Conservation (phyloP, 2,888 invertebrate species). For the Calliphora vomitoria region DNA sequence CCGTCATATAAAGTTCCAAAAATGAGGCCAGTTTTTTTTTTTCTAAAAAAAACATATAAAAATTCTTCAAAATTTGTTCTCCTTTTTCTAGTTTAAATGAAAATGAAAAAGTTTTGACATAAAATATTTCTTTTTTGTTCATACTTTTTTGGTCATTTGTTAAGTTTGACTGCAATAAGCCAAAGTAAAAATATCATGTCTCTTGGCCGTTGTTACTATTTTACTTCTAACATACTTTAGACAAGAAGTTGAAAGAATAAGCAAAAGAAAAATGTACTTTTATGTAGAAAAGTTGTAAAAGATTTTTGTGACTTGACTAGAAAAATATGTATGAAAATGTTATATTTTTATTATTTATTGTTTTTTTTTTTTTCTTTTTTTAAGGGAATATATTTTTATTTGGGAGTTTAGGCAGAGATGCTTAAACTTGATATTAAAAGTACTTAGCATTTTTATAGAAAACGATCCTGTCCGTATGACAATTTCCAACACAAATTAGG, state of each 20-base stretch:
- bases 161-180: slow-evolving; percentile 69
- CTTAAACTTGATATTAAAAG: no score
- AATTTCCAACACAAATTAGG: no score
- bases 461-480: no score
- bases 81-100: not conserved
- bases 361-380: not conserved
- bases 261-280: slow-evolving; percentile 3
- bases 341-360: slow-evolving; percentile 21
- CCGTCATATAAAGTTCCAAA: no score
- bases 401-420: not conserved
- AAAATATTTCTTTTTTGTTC: slow-evolving; percentile 32
- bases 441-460: no score
- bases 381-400: not conserved
- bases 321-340: not conserved
- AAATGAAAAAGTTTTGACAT: slow-evolving; percentile 52
- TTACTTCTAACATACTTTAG: slow-evolving; percentile 27
- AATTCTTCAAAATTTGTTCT: not conserved
- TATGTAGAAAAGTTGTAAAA: slow-evolving; percentile 38
- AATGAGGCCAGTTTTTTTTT: no score
- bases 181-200: slow-evolving; percentile 51
- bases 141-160: slow-evolving; percentile 70
- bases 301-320: slow-evolving; percentile 29
- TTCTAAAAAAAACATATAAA: not conserved
- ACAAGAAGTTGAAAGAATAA: slow-evolving; percentile 18
- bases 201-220: slow-evolving; percentile 22